Evolutionary conservation across 1,140 invertebrate species (phyloP).

Genomic region (Euwallacea fornicatus): DNA sequence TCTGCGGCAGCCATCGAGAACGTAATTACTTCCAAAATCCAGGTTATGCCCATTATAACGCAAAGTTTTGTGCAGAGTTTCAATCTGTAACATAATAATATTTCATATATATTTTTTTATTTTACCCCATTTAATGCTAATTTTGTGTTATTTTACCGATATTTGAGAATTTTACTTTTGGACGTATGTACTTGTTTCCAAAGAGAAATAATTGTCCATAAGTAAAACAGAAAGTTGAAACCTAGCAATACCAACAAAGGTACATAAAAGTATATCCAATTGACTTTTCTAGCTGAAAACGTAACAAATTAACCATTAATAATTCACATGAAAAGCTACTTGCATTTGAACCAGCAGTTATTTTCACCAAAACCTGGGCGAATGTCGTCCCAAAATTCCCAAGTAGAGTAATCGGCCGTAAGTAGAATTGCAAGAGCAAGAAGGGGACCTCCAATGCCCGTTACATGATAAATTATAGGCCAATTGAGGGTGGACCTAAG

Average conservation of each 20-base stretch:
- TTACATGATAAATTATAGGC: slow-evolving; percentile 58
- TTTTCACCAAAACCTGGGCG: slow-evolving; percentile 61
- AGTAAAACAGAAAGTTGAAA: slow-evolving; percentile 62
- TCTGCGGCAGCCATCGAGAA: not conserved
- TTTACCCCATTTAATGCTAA: not conserved
- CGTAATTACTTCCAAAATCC: slow-evolving; percentile 64
- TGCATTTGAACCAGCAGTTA: slow-evolving; percentile 67
- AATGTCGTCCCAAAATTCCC: slow-evolving; percentile 56
- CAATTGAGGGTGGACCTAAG: slow-evolving; percentile 55
- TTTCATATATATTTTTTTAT: slow-evolving; percentile 13
- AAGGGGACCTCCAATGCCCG: slow-evolving; percentile 61
- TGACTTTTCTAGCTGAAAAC: slow-evolving; percentile 57
- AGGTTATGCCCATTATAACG: slow-evolving; percentile 72
- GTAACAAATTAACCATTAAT: not conserved
- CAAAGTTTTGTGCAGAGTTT: slow-evolving; percentile 68
- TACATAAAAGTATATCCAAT: slow-evolving; percentile 67
- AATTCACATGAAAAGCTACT: slow-evolving; percentile 17
- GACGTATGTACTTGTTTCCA: slow-evolving; percentile 58
- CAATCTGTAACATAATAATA: slow-evolving; percentile 56
- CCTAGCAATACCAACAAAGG: slow-evolving; percentile 61
- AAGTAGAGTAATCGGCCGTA: slow-evolving; percentile 52
- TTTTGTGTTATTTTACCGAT: slow-evolving; percentile 55
- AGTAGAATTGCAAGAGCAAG: slow-evolving; percentile 58
- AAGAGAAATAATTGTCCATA: slow-evolving; percentile 59
- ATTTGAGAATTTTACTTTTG: slow-evolving; percentile 59